Percentiles rank a stretch among this genome's conserved stretches.
phyloP scores from a whole-genome alignment of 2,113 vertebrate genomes.

The Lepisosteus oculatus region DNA sequence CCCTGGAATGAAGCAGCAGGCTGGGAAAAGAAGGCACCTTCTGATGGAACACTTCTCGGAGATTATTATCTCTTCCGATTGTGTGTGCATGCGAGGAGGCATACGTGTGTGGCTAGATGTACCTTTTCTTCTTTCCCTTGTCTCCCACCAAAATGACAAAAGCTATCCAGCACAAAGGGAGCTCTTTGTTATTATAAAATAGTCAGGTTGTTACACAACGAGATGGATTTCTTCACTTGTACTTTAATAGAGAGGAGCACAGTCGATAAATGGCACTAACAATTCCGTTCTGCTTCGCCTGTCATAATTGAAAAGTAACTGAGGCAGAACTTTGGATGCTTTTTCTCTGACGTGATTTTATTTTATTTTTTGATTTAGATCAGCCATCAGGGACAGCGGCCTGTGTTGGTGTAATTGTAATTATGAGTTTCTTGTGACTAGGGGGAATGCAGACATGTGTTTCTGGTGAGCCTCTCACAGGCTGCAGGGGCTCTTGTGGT shows the following conservation, averaged over 20 bases:
- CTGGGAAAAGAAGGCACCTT: slow-evolving; percentile 35
- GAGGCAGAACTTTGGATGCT: slow-evolving; percentile 78
- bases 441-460: not conserved
- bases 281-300: slow-evolving; percentile 83
- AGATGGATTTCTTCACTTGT: slow-evolving; percentile 78
- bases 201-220: slow-evolving; percentile 80
- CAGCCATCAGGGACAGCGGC: slow-evolving; percentile 53
- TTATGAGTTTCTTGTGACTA: slow-evolving; percentile 49
- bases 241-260: slow-evolving; percentile 79
- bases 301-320: slow-evolving; percentile 90
- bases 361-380: slow-evolving; percentile 69
- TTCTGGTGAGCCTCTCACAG: not conserved
- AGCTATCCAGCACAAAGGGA: slow-evolving; percentile 66
- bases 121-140: slow-evolving; percentile 45
- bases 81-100: slow-evolving; percentile 35
- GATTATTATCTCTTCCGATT: slow-evolving; percentile 43
- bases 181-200: slow-evolving; percentile 77
- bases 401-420: slow-evolving; percentile 51
- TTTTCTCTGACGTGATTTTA: slow-evolving; percentile 50
- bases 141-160: slow-evolving; percentile 50
- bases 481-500: not conserved
- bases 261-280: slow-evolving; percentile 87
- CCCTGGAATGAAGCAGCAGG: slow-evolving; percentile 44
- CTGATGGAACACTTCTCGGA: slow-evolving; percentile 28
- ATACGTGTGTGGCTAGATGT: slow-evolving; percentile 23